These are phyloP conservation scores for Lota lota DNA, from an alignment of 2,113 vertebrate species.

Conservation along the genomic window DNA sequence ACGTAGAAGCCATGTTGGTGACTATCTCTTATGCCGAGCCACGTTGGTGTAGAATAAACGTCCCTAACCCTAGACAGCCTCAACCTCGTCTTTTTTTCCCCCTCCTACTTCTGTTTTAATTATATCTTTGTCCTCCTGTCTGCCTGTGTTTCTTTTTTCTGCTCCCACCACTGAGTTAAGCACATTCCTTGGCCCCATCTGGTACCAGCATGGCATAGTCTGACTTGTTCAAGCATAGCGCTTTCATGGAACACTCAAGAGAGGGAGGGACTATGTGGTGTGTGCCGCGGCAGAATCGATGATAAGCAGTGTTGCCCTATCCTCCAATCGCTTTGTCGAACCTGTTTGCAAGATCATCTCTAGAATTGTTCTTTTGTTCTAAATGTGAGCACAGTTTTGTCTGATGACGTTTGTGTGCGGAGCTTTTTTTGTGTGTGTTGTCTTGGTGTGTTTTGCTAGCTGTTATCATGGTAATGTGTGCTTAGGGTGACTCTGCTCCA, in stretches of 20 bases:
- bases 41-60: constrained; percentile 19
- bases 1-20: too few species aligned
- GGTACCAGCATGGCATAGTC: constrained; percentile 67
- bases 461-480: too few species aligned
- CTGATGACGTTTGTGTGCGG: neutral
- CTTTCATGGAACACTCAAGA: constrained; percentile 60
- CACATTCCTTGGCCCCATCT: constrained; percentile 74
- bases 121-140: constrained; percentile 10
- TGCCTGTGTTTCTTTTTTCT: constrained; percentile 34
- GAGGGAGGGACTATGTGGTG: constrained; percentile 59
- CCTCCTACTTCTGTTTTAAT: neutral
- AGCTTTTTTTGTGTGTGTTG: too few species aligned
- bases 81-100: neutral
- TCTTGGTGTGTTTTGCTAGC: too few species aligned
- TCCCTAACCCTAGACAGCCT: constrained; percentile 2
- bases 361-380: constrained; percentile 3
- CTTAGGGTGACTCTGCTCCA: too few species aligned
- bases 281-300: constrained; percentile 41
- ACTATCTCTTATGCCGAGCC: constrained; percentile 16
- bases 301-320: constrained; percentile 55
- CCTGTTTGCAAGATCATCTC: constrained; percentile 27
- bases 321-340: constrained; percentile 27
- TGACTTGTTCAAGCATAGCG: constrained; percentile 57
- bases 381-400: neutral
- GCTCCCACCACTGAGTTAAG: constrained; percentile 53